These are phyloP conservation scores for Disparrhopalites patrizii DNA, from an alignment of 2,888 invertebrate genomes.

Conservation along the genomic window DNA sequence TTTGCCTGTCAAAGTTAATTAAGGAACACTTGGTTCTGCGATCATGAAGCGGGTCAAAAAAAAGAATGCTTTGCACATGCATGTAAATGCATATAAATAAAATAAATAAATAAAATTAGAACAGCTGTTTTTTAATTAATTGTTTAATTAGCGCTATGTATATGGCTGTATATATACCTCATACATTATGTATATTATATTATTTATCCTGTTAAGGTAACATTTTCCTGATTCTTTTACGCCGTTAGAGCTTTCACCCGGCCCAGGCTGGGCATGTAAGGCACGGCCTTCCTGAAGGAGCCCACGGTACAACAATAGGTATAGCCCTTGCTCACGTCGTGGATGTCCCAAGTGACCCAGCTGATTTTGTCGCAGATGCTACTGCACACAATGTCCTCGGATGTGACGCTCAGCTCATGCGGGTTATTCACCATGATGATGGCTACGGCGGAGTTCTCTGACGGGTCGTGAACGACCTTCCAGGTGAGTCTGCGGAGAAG, in stretches of 20 bases:
- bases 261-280: constrained; percentile 56
- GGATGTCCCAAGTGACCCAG: constrained; percentile 61
- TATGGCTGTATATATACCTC: too few relatives aligned
- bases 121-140: too few relatives aligned
- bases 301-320: constrained; percentile 61
- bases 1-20: too few relatives aligned
- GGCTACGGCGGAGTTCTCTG: constrained; percentile 56
- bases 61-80: too few relatives aligned
- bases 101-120: too few relatives aligned
- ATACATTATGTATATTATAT: too few relatives aligned
- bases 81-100: too few relatives aligned
- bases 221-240: too few relatives aligned
- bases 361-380: constrained; percentile 53
- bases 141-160: too few relatives aligned
- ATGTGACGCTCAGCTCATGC: constrained; percentile 50
- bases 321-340: constrained; percentile 58
- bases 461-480: constrained; percentile 60
- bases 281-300: constrained; percentile 57
- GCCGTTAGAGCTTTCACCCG: background rate
- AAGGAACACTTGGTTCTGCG: too few relatives aligned
- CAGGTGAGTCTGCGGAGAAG: constrained; percentile 52
- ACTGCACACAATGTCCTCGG: constrained; percentile 54
- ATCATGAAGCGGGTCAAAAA: too few relatives aligned
- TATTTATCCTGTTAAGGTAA: too few relatives aligned
- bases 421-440: constrained; percentile 65